Evolutionary conservation across 1,140 invertebrate genomes (phyloP), one percentile per base, ranked within the genome.

Genomic region (Mactra quadrangularis): DNA sequence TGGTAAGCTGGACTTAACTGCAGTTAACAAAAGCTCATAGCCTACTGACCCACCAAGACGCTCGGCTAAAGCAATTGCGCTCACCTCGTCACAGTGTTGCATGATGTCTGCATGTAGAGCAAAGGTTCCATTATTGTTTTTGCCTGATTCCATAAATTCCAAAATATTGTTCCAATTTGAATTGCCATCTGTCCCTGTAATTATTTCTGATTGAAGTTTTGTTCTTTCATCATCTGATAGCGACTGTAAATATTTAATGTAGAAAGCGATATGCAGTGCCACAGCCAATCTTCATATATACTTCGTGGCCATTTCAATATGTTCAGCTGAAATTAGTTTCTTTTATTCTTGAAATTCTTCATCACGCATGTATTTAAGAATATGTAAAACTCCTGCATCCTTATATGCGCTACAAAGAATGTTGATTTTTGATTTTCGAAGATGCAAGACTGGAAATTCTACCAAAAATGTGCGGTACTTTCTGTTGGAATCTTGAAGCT

Each of bases 61-160:
- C 25, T 82, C 79, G 13, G 57, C 68, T 4, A 74, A 7, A 19
- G 22, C 1, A 29, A 82, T 74, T 11, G 6, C 70, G 31, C 53
- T 22, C 2, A 82, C 35, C 74, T 74, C 79, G 41, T 45, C 70
- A 66, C 70, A 74, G n/a, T 74, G 79, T 0, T 33, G 4, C 79
- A 74, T 82, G n/a, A 74, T 38, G 41, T 62, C 79, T 11, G 9
- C n/a, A 47, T 82, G 66, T 3, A 82, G n/a, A 38, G 79, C 55
- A 82, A 82, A 82, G 13, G 38, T 59, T 9, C 19, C 66, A 50
- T 81, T 60, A 19, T 33, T 4, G 19, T 31, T 25, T 27, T 27
- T 9, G 29, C 64, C 64, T 3, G 71, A 33, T 71, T 59, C 64
- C 15, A 71, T 25, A 60, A 81, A 71, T 7, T 33, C n/a, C 27